A percentile compares a stretch with the other conserved stretches of the same genome.
Conservation (phyloP, 2,797 vertebrate species). For the Heterohyrax brucei region DNA sequence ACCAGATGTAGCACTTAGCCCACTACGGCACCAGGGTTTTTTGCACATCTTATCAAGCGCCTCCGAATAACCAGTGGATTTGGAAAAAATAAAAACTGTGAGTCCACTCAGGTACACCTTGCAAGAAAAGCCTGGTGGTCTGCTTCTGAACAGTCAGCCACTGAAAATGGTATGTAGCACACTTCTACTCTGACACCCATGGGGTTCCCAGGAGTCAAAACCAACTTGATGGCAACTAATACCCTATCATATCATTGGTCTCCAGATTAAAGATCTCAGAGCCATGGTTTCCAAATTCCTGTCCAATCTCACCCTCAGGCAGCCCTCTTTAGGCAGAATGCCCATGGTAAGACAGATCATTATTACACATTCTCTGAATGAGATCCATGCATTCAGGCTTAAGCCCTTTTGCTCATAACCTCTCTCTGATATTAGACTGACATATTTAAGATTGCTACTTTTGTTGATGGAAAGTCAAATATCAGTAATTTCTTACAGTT, state of each 20-base stretch:
- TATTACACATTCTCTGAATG: neutral
- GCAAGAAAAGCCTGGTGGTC: neutral
- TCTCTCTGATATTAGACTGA: neutral
- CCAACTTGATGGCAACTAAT: neutral
- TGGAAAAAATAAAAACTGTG: no score
- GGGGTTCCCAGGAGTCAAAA: neutral
- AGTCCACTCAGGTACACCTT: neutral
- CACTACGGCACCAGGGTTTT: no score
- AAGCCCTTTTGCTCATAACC: neutral
- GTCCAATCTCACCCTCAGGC: neutral
- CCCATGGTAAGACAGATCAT: neutral
- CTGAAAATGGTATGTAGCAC: neutral
- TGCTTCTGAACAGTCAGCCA: neutral
- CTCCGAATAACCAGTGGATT: neutral
- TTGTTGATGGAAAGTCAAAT: neutral
- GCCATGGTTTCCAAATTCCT: neutral
- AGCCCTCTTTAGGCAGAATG: neutral
- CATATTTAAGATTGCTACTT: neutral
- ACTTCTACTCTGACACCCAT: neutral
- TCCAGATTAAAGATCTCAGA: neutral
- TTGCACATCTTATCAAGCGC: neutral
- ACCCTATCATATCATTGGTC: neutral
- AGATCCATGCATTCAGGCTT: neutral
- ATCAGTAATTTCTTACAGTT: constrained; percentile 20
- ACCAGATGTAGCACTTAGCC: no score